These are phyloP conservation scores for Thymelicus acteon DNA, from an alignment of 2,888 invertebrate species.

Conservation along the genomic window DNA sequence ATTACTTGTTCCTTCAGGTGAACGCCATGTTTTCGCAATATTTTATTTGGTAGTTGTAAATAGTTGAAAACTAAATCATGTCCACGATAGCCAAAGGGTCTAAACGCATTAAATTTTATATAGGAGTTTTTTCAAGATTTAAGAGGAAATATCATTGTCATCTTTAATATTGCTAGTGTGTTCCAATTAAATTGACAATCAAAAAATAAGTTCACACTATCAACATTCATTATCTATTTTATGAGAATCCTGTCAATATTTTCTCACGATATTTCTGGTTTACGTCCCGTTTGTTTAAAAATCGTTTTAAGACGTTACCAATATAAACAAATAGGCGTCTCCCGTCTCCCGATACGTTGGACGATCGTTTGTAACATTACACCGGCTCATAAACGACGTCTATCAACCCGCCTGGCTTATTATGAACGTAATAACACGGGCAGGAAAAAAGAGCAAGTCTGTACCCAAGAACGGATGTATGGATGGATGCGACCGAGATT, in stretches of 20 bases:
- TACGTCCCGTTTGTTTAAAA: constrained; percentile 29
- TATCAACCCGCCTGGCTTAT: constrained; percentile 75
- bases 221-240: not conserved
- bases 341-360: constrained; percentile 49
- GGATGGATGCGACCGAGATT: constrained; percentile 50
- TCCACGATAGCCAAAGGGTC: too few species aligned
- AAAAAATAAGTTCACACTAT: too few species aligned
- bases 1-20: constrained; percentile 42
- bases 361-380: constrained; percentile 67
- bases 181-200: too few species aligned
- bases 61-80: too few species aligned
- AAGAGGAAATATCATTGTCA: too few species aligned
- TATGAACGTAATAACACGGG: constrained; percentile 59
- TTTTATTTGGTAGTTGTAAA: not conserved
- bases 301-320: constrained; percentile 65
- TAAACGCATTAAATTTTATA: too few species aligned
- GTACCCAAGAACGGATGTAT: constrained; percentile 60
- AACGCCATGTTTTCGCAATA: constrained; percentile 5
- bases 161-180: too few species aligned
- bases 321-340: constrained; percentile 67
- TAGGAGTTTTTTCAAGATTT: too few species aligned
- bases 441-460: constrained; percentile 54
- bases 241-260: constrained; percentile 15
- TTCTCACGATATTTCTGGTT: constrained; percentile 31
- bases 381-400: constrained; percentile 72